Evolutionary conservation across 2,888 invertebrate genomes (phyloP), one percentile per base, ranked within the genome.

Genomic region (Calameuta idolon): DNA sequence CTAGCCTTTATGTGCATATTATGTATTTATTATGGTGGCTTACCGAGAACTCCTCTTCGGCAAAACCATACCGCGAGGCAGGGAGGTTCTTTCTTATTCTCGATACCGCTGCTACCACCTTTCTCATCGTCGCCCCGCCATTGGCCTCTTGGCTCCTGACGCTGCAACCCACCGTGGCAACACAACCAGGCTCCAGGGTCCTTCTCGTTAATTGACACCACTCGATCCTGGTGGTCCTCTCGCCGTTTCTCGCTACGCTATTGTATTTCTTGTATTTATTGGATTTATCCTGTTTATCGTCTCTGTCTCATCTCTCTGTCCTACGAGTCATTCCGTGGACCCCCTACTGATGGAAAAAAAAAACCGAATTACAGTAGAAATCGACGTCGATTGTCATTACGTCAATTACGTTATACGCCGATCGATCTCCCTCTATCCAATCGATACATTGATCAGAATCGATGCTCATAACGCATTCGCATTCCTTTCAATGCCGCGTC

Each of bases 1-100:
- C 85, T 85, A 83, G 85, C 89, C 89, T 90, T 91, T 90, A 91
- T 91, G 90, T 90, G 89, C 90, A 91, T 91, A 91, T 90, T 91
- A 91, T 90, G 90, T 90, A 91, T 91, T 91, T 91, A 91, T 91
- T 91, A 91, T 88, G 88, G 88, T 85, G 83, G 86, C 82, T 78
- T 87, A 90, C 90, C 91, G 86, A 83, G 85, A 90, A 91, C 90
- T 85, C 87, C 86, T 68, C 77, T 85, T 87, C 87, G 88, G 89
- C 90, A 91, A 91, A 91, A 91, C 91, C 90, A 84, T 86, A 85
- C 85, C 85, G 84, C 83, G 82, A 75, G 79, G 80, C 75, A 79
- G 81, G 79, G 23, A 69, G 81, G 81, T 83, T 83, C 83, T 83
- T 85, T 83, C 85, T 84, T 84, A 83, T 82, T 80, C 74, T 74